Percentiles rank a stretch among this genome's conserved stretches.
Conservation (phyloP, 2,113 vertebrate genomes). For the Garra rufa region DNA sequence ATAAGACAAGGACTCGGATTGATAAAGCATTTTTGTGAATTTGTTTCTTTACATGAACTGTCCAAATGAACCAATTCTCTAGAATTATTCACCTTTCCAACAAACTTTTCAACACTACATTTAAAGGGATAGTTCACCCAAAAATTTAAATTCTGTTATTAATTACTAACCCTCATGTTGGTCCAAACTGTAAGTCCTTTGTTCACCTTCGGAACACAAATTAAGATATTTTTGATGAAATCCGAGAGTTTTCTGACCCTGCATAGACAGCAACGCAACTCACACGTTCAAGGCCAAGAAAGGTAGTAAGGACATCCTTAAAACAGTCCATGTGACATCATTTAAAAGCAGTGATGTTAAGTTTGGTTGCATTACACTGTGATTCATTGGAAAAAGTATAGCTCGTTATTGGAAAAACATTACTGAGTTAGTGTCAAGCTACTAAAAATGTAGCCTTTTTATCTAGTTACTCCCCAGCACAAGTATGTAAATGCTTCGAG, state of each 20-base stretch:
- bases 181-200: too few relatives aligned
- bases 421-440: background rate
- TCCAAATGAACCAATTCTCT: background rate
- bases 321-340: too few relatives aligned
- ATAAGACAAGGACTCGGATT: background rate
- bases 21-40: background rate
- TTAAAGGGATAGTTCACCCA: background rate
- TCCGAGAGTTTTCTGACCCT: too few relatives aligned
- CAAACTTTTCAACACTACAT: too few relatives aligned
- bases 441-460: background rate
- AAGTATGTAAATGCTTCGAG: background rate
- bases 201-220: too few relatives aligned
- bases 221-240: too few relatives aligned
- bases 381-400: background rate
- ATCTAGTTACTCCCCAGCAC: background rate
- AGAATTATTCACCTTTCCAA: background rate
- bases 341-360: background rate
- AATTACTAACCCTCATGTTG: too few relatives aligned
- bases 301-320: too few relatives aligned
- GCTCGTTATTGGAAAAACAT: background rate
- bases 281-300: too few relatives aligned
- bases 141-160: too few relatives aligned
- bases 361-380: background rate
- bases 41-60: background rate
- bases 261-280: too few relatives aligned